Base-by-base conservation (phyloP, 2,797 vertebrate genomes). In the Eurystomus glaucurus region DNA sequence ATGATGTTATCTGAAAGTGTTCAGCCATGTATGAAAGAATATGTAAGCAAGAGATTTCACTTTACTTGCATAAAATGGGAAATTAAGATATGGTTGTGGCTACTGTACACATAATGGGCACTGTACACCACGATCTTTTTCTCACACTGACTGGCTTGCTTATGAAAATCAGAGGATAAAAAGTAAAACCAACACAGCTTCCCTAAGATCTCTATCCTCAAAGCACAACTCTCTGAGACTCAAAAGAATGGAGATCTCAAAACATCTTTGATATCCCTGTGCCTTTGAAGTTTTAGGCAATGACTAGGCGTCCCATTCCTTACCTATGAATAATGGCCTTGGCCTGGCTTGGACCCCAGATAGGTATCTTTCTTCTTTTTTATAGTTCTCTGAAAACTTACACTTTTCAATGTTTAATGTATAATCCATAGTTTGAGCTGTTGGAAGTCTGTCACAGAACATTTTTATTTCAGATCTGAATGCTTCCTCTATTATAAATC, bases 241-340 rank as follows among this genome's bases (percentile, higher is more conserved):
- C 57, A 83, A 78, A 90, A 83, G 68, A 82, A 66, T 52, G 51
- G 35, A 89, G 41, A 83, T 61, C 29, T 93, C 60, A 90, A 81
- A 93, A 61, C 7, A 37, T 37, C 66, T 97, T 96, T 95, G 71
- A 95, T 94, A 86, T 81, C 75, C 13, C 13, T 14, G 28, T 48
- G 57, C 25, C 52, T 96, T 95, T 95, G 91, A 95, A 96, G 75
- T 29, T 37, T 25, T 76, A n/a, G 35, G n/a, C 37, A 88, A 62
- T 48, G 70, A 75, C 33, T 7, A 35, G 69, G 46, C 37, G 37
- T 37, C 37, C 11, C 51, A 28, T n/a, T 90, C 52, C 7, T 1
- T 39, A 57, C 11, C 6, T 0, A 45, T 55, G 52, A 94, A 72
- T 50, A 71, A 37, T 86, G 48, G 14, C 23, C 64, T 61, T 87